Evolutionary conservation across 2,888 invertebrate species (phyloP), one percentile per base, ranked within the genome.

Genomic region (Pseudolycoriella hygida): DNA sequence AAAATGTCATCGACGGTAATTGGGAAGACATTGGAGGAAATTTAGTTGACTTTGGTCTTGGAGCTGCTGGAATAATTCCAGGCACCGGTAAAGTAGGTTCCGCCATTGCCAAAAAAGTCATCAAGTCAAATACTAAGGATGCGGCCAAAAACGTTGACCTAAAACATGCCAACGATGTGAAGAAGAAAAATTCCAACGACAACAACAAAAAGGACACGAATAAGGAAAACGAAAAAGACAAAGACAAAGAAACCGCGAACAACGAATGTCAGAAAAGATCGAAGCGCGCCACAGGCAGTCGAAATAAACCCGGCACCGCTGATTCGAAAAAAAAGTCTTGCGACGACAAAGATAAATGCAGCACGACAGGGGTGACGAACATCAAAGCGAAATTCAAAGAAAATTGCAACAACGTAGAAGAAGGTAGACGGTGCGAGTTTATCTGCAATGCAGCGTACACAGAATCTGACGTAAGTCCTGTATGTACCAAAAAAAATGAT

Each of bases 11-110:
- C 8, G 12, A 42, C 12, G 42, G 42, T 15, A 11, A 42, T 11
- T 17, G 20, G 25, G 17, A 42, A 15, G 31, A 30, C 20, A 30
- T 30, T 30, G 30, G 30, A 17, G 42, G 30, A 42, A 17, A 31
- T 20, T 42, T 42, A 11, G 25, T 25, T 30, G 42, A 31, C 14
- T 17, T 42, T 2, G 41, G 20, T 25, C 19, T 25, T n/a, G n/a
- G 41, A 41, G 19, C 4, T 41, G 20, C 41, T 41, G 2, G 41
- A 15, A 25, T 41, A 25, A 25, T 25, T 41, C 25, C 41, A 19
- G 12, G 41, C 20, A n/a, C 20, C n/a, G n/a, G n/a, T n/a, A n/a
- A 41, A 41, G 25, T 25, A 41, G 41, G 14, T 25, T 5, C 25
- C 14, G n/a, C 14, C 3, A 20, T n/a, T 41, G 20, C 14, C 11